These are phyloP conservation scores for Glaucopsyche alexis DNA, from an alignment of 2,888 invertebrate species.

Conservation along the genomic window DNA sequence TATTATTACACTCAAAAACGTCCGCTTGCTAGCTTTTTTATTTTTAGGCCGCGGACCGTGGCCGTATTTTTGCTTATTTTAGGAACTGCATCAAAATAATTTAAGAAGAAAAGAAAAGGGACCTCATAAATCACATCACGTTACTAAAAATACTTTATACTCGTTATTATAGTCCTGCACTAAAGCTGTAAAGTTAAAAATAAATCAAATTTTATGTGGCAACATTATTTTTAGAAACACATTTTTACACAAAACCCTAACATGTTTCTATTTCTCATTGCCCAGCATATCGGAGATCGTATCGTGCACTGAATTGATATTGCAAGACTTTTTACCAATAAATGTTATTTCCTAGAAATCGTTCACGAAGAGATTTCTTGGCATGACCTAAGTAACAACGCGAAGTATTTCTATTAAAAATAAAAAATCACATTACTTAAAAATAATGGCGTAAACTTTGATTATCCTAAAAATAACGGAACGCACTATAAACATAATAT, in stretches of 20 bases:
- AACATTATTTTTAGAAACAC: conserved; percentile 35
- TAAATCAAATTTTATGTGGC: conserved; percentile 26
- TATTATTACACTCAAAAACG: too few species aligned
- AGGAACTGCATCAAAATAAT: too few species aligned
- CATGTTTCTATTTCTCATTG: conserved; percentile 25
- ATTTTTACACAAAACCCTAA: conserved; percentile 18
- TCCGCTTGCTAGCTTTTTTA: too few species aligned
- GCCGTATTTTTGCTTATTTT: too few species aligned
- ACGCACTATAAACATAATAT: too few species aligned
- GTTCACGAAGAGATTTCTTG: conserved; percentile 18
- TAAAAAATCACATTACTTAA: background rate
- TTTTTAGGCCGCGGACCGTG: too few species aligned
- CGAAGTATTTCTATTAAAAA: conserved; percentile 2
- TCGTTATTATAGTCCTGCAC: background rate
- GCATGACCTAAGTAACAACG: background rate
- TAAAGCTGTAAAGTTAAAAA: conserved; percentile 1
- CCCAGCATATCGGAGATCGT: conserved; percentile 36
- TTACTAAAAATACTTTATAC: background rate
- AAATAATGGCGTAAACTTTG: background rate
- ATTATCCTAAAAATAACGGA: background rate
- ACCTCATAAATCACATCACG: too few species aligned
- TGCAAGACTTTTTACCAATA: conserved; percentile 36
- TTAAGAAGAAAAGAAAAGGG: too few species aligned
- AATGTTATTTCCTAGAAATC: conserved; percentile 35
- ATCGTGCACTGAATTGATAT: conserved; percentile 38